Base-by-base conservation (phyloP, 1,140 invertebrate species). In the Acromyrmex echinatior region DNA sequence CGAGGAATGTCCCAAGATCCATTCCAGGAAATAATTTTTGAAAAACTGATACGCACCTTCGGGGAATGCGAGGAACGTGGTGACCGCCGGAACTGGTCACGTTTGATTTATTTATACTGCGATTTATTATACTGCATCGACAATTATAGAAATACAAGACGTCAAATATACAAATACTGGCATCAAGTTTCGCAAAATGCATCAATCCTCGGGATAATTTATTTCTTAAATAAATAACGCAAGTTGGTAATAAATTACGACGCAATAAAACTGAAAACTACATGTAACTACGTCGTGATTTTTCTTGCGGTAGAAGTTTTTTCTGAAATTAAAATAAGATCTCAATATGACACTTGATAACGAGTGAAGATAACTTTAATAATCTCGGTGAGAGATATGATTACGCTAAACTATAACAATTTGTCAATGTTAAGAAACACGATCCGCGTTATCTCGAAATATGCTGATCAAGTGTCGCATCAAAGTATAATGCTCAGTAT, bases 11-110 rank as follows among this genome's bases (percentile, higher is more conserved):
- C 78, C 18, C 89, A 81, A 86, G 87, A 80, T 73, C 58, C 74
- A 45, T 88, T 90, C 90, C 77, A 28, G 70, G 86, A 70, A 87
- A 70, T 79, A 2, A 87, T 90, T 90, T 90, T 87, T 77, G 25
- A 9, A 76, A 56, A 78, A 85, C 51, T 9, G 71, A 12, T 12
- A 14, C 5, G 25, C 39, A 21, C 31, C 65, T 60, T 45, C 53
- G 51, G 12, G 62, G 39, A 49, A 71, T 39, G 62, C 51, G 66
- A 39, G 28, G 14, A 63, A 77, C 28, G 58, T 21, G 12, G 3
- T 14, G 25, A 73, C 18, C 18, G 18, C 14, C 65, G 9, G 5
- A 28, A 39, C 21, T 5, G 18, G 60, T 45, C 21, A 14, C 79
- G 31, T 49, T 49, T 31, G 35, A 31, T 25, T 25, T 25, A 25